A percentile compares a stretch with the other conserved stretches of the same genome.
phyloP scores from a whole-genome alignment of 2,888 invertebrate species.

The Ferrisia virgata region DNA sequence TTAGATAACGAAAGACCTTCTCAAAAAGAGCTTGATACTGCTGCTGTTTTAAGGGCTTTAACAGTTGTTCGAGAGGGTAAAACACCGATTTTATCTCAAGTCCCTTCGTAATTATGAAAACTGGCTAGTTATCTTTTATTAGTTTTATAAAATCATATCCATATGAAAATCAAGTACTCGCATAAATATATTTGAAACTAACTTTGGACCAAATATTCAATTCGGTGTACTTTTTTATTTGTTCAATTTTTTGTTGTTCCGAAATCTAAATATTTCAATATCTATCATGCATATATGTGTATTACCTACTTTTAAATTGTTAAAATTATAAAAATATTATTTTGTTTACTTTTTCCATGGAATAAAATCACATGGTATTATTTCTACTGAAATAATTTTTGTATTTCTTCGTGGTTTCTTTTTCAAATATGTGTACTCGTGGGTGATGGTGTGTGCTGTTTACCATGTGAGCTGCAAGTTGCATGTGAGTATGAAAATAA shows the following conservation, averaged over 20 bases:
- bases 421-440: no score
- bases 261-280: background rate
- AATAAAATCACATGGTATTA: background rate
- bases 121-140: no score
- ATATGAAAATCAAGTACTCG: background rate
- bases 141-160: no score
- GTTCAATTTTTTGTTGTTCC: background rate
- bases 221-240: background rate
- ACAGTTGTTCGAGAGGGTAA: slow-evolving; percentile 71
- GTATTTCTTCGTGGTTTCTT: no score
- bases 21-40: slow-evolving; percentile 86
- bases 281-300: background rate
- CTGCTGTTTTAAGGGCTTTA: slow-evolving; percentile 83
- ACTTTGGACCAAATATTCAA: background rate
- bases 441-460: no score
- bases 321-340: background rate
- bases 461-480: no score
- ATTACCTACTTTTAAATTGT: background rate
- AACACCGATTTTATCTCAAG: slow-evolving; percentile 51
- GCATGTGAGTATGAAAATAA: no score
- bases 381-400: no score
- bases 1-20: slow-evolving; percentile 85
- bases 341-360: background rate
- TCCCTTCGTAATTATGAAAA: background rate
- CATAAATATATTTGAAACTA: background rate